A percentile compares a stretch with the other conserved stretches of the same genome.
phyloP scores from a whole-genome alignment of 2,888 invertebrate genomes.

The Orthonychiurus folsomi region DNA sequence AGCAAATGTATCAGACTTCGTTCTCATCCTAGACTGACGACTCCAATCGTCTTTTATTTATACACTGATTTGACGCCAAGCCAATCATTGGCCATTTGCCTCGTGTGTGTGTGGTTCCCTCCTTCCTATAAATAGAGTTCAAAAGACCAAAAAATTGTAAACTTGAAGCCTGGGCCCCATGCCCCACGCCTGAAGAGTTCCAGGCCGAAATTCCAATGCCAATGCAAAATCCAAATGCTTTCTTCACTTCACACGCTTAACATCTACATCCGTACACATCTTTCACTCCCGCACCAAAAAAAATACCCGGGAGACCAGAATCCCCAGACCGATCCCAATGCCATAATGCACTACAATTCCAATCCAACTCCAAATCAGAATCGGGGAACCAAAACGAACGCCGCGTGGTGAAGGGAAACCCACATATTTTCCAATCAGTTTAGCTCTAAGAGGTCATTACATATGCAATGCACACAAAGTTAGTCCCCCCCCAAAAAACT shows the following conservation, averaged over 20 bases:
- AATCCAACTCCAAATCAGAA: too few species aligned
- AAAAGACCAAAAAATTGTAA: constrained; percentile 24
- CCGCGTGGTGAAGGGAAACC: background rate
- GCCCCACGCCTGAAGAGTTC: constrained; percentile 12
- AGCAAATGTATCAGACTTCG: too few species aligned
- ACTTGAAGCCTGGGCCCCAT: constrained; percentile 18
- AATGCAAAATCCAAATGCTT: too few species aligned
- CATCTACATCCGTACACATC: constrained; percentile 7
- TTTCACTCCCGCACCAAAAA: background rate
- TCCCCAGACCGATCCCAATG: background rate
- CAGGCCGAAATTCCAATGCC: constrained; percentile 11
- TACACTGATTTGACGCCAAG: constrained; percentile 29
- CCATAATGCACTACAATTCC: too few species aligned
- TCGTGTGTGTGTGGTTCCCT: constrained; percentile 32
- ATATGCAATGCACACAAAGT: too few species aligned
- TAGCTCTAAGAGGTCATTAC: background rate
- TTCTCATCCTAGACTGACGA: background rate
- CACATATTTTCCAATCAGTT: background rate
- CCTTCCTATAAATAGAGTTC: constrained; percentile 27
- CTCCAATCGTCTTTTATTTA: constrained; percentile 16
- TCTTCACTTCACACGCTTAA: constrained; percentile 9
- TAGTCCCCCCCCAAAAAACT: too few species aligned
- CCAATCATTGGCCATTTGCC: constrained; percentile 39
- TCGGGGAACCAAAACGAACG: background rate
- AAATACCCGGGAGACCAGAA: background rate